Conservation (phyloP, 2,888 invertebrate genomes). For the Altica lythri region DNA sequence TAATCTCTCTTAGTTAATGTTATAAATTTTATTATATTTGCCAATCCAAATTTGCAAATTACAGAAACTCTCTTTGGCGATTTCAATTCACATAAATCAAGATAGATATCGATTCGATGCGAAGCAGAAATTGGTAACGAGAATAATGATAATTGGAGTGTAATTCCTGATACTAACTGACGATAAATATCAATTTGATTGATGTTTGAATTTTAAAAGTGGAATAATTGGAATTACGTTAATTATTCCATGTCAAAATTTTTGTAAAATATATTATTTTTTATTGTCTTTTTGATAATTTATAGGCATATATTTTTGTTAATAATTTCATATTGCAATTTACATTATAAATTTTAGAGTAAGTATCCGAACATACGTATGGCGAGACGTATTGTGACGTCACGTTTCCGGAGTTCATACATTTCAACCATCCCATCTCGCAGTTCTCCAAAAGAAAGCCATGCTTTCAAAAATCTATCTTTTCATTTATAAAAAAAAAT, state of each 20-base stretch:
- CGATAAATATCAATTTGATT: slow-evolving; percentile 20
- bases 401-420: too few species aligned
- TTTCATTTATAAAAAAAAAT: too few species aligned
- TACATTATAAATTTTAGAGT: too few species aligned
- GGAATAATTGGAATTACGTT: background rate
- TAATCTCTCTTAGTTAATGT: too few species aligned
- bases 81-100: slow-evolving; percentile 23
- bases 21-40: too few species aligned
- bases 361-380: too few species aligned
- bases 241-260: slow-evolving; percentile 6
- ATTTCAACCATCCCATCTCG: too few species aligned
- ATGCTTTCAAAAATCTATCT: too few species aligned
- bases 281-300: background rate
- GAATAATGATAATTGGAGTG: slow-evolving; percentile 25
- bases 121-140: slow-evolving; percentile 20
- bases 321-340: too few species aligned
- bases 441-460: too few species aligned
- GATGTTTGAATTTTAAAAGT: slow-evolving; percentile 18
- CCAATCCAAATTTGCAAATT: too few species aligned
- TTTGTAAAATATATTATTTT: background rate
- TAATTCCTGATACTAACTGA: slow-evolving; percentile 19
- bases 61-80: slow-evolving; percentile 12
- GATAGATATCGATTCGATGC: slow-evolving; percentile 20
- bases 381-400: too few species aligned
- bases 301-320: background rate